Conservation (phyloP, 2,797 vertebrate genomes). For the Silurus aristotelis region DNA sequence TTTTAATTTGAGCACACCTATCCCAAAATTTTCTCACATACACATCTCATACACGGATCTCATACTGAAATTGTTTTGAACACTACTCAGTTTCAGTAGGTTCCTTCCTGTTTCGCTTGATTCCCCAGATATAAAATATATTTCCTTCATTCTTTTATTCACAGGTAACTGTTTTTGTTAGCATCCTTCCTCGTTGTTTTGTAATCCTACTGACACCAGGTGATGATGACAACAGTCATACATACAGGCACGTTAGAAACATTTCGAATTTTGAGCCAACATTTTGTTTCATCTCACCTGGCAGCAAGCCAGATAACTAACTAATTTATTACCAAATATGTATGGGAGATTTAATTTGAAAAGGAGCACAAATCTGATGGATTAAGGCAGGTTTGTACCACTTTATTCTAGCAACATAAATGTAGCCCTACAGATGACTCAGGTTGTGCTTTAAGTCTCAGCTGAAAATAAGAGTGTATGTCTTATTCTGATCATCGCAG, state of each 20-base stretch:
- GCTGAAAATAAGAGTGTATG: neutral
- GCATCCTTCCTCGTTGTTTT: neutral
- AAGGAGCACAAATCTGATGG: neutral
- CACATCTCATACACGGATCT: too few relatives aligned
- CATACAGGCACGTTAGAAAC: neutral
- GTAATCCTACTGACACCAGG: neutral
- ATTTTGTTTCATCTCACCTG: too few relatives aligned
- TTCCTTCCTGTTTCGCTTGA: neutral
- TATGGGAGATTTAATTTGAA: neutral
- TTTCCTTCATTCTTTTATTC: neutral
- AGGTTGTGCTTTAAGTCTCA: neutral
- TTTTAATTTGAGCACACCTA: neutral
- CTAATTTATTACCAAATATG: neutral
- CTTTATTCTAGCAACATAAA: neutral
- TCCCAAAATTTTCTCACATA: neutral
- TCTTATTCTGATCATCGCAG: constrained; percentile 5
- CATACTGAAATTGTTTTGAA: neutral
- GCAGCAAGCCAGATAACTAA: too few relatives aligned
- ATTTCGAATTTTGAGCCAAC: too few relatives aligned
- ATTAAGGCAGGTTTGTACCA: neutral
- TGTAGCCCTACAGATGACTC: neutral
- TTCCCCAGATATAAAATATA: neutral
- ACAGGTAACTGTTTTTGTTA: neutral
- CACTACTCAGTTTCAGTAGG: neutral
- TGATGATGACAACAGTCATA: neutral